Evolutionary conservation across 2,113 vertebrate species (phyloP), one percentile per base, ranked within the genome.

Genomic region (Catharus fuscescens): DNA sequence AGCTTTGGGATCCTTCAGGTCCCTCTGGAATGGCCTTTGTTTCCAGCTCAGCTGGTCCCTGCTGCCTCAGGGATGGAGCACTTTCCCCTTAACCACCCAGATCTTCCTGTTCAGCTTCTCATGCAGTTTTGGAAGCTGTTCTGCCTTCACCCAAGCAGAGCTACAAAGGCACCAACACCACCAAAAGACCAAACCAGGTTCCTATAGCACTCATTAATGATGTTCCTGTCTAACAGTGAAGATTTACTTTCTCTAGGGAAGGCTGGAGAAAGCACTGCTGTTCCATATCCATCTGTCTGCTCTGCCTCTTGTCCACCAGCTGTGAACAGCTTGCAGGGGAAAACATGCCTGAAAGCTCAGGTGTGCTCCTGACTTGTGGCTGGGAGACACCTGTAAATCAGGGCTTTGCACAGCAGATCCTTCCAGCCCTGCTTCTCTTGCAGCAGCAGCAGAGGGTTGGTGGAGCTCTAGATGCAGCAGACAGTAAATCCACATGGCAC

Each of bases 401-500:
- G 80, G 25, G 10, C 25, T 82, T 57, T 74, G 45, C 45, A 53
- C 53, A 38, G 57, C 71, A 86, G 38, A 52, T 88, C 80, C 50
- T 62, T 24, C 38, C 53, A 24, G 66, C 76, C 66, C 50, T 64
- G 45, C 69, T 65, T 42, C 57, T 72, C 80, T 20, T 20, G 74
- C 90, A 81, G 44, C 59, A 94, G 54, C 85, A 57, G 90, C 64
- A 61, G 44, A 48, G 48, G 64, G 19, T 16, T 78, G 79, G 40
- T 28, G 45, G 62, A 84, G 72, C 80, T 96, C 90, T 91, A 38
- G 91, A 87, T 88, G 28, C 83, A 92, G 86, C 19, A 18, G 94
- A 50, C 79, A 82, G 93, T 88, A 96, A 93, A 97, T 91, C 79
- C 94, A 71, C 45, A 7, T 59, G 69, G 76, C 70, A 31, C 31